Evolutionary conservation across 1,140 invertebrate species (phyloP).

Genomic region (Megathymus violae): DNA sequence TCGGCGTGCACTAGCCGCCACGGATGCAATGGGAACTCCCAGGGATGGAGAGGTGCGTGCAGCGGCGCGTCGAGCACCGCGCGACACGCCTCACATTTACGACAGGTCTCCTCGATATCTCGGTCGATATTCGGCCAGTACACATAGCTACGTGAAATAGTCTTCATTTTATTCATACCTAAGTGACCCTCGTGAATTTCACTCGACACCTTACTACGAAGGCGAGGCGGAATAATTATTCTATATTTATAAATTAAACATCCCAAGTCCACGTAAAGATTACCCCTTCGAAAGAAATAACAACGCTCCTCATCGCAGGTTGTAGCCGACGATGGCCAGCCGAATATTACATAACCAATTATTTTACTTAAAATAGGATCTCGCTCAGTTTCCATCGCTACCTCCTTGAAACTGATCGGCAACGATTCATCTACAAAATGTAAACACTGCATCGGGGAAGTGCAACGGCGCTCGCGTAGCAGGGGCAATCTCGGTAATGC

Average conservation of each 20-base stretch:
- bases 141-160: slow-evolving; percentile 67
- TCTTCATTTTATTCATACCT: slow-evolving; percentile 79
- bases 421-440: slow-evolving; percentile 37
- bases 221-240: slow-evolving; percentile 61
- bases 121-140: slow-evolving; percentile 77
- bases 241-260: slow-evolving; percentile 57
- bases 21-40: slow-evolving; percentile 49
- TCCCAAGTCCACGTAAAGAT: slow-evolving; percentile 40
- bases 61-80: slow-evolving; percentile 44
- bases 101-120: slow-evolving; percentile 59
- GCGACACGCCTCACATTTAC: slow-evolving; percentile 43
- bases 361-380: slow-evolving; percentile 45
- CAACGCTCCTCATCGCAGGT: slow-evolving; percentile 40
- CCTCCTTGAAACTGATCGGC: slow-evolving; percentile 45
- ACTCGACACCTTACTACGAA: slow-evolving; percentile 54
- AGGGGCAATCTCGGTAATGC: slow-evolving; percentile 42
- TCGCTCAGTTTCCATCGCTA: slow-evolving; percentile 37
- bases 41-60: slow-evolving; percentile 44
- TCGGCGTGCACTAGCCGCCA: slow-evolving; percentile 54
- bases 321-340: slow-evolving; percentile 39
- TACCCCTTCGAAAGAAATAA: slow-evolving; percentile 41
- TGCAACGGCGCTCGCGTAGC: slow-evolving; percentile 6
- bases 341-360: slow-evolving; percentile 43
- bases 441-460: neutral
- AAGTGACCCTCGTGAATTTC: slow-evolving; percentile 74